Evolutionary conservation across 1,140 invertebrate species (phyloP).

Genomic region (Diplogasteroides magnus): DNA sequence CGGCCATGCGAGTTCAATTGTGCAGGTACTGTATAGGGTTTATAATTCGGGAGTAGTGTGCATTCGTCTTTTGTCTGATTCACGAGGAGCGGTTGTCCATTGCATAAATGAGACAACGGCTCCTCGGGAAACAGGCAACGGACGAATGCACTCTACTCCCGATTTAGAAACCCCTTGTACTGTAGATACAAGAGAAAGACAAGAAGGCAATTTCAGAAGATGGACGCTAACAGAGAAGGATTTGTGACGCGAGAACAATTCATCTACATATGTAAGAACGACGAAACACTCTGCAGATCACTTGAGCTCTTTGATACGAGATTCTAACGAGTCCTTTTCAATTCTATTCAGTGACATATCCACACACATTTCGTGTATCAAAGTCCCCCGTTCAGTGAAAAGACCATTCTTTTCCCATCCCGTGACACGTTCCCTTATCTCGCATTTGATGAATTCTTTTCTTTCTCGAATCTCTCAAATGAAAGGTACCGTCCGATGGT

Average conservation of each 20-base stretch:
- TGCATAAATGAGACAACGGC: no score
- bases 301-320: constrained; percentile 17
- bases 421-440: background rate
- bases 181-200: background rate
- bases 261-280: constrained; percentile 17
- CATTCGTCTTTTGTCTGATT: no score
- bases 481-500: no score
- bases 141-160: no score
- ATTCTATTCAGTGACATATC: no score
- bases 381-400: no score
- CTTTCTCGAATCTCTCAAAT: background rate
- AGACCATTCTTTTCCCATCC: background rate
- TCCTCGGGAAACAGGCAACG: no score
- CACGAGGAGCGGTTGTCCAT: no score
- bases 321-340: background rate
- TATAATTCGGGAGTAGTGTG: no score
- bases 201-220: constrained; percentile 10
- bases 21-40: background rate
- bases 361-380: no score
- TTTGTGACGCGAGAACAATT: constrained; percentile 18
- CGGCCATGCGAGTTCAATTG: background rate
- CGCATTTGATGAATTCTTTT: background rate
- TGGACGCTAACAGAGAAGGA: constrained; percentile 14
- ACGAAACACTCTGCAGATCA: constrained; percentile 18
- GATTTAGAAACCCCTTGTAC: no score